A percentile compares a stretch with the other conserved stretches of the same genome.
These are phyloP conservation scores for Hypocryptadius cinnamomeus DNA, from an alignment of 2,113 vertebrate genomes.

Conservation along the genomic window DNA sequence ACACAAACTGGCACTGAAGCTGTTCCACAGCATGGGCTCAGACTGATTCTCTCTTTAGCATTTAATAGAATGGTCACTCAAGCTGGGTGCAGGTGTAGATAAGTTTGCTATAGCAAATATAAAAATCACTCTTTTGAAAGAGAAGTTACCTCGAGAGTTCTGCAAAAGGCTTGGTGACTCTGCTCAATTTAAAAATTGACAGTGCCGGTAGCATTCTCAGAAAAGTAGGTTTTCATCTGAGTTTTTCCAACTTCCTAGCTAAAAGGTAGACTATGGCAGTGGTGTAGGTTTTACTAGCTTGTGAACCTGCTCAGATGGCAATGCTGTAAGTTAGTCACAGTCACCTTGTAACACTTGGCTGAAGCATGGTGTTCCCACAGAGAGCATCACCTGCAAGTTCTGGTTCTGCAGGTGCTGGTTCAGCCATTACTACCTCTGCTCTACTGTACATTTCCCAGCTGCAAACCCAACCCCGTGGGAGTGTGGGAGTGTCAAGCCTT, in stretches of 20 bases:
- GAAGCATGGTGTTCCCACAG: accelerated
- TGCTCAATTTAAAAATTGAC: not conserved
- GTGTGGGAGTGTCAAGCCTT: not conserved
- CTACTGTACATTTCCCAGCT: not conserved
- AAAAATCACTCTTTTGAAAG: not conserved
- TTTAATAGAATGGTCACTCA: not conserved
- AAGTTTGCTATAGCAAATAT: not conserved
- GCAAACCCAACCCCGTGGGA: not conserved
- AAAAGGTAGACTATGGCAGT: not conserved
- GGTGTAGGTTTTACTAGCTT: not conserved
- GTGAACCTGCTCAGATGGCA: not conserved
- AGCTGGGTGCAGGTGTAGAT: not conserved
- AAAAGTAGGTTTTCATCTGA: not conserved
- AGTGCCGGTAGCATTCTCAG: not conserved
- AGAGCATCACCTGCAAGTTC: not conserved
- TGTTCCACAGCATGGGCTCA: not conserved
- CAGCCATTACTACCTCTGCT: not conserved
- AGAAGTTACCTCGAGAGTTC: not conserved
- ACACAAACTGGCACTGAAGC: not conserved
- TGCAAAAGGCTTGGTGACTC: not conserved
- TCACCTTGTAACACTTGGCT: not conserved
- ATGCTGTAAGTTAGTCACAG: not conserved
- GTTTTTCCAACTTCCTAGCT: not conserved
- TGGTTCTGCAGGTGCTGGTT: not conserved
- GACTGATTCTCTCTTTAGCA: not conserved